phyloP scores from a whole-genome alignment of 2,888 invertebrate genomes.

The Sphaerophoria rueppellii region DNA sequence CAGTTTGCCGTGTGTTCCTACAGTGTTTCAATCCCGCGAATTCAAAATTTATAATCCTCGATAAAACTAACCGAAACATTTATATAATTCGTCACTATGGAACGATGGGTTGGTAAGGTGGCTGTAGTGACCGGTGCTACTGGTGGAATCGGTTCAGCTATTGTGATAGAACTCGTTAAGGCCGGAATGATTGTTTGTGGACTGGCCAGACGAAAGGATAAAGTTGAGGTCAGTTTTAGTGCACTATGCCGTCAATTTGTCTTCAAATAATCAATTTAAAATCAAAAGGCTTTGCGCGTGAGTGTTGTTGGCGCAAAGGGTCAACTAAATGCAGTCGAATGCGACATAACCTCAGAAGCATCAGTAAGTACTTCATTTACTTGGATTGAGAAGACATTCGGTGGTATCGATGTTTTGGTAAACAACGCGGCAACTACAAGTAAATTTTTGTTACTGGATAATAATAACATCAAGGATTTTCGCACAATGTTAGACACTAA shows the following conservation, averaged over 20 bases:
- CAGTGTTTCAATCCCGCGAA: conserved; percentile 42
- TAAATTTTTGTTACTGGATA: conserved; percentile 75
- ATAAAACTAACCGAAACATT: not conserved
- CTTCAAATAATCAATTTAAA: not conserved
- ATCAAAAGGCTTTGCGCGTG: conserved; percentile 74
- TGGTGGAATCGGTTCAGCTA: conserved; percentile 75
- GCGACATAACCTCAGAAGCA: conserved; percentile 76
- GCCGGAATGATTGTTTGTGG: conserved; percentile 76
- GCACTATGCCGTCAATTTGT: not conserved
- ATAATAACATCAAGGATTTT: conserved; percentile 79
- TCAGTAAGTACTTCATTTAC: conserved; percentile 75
- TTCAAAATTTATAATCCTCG: conserved; percentile 19
- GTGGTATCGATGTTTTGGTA: conserved; percentile 76
- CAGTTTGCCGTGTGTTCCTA: conserved; percentile 64
- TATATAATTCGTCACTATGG: conserved; percentile 61
- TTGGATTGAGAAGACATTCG: conserved; percentile 77
- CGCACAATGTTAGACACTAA: conserved; percentile 83
- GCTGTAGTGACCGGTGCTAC: conserved; percentile 75
- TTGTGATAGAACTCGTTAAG: conserved; percentile 74
- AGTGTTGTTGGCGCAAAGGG: conserved; percentile 75
- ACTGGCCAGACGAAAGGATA: conserved; percentile 75
- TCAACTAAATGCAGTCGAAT: conserved; percentile 76
- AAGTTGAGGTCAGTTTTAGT: conserved; percentile 75
- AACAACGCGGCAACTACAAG: conserved; percentile 76
- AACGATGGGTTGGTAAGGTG: conserved; percentile 75